Conservation (phyloP, 2,797 vertebrate species). For the Chelon labrosus region DNA sequence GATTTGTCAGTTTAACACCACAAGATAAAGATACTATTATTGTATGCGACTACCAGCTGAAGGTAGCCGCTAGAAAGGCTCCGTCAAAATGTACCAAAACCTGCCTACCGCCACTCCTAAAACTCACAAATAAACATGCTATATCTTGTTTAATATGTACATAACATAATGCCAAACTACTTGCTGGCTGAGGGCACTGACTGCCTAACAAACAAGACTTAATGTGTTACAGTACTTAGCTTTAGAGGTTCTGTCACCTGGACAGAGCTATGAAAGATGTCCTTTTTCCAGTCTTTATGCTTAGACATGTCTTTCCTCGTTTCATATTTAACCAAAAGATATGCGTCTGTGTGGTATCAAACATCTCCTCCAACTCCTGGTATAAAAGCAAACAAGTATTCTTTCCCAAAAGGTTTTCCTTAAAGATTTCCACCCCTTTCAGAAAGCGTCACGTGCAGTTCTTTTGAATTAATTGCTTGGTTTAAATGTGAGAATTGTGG, state of each 20-base stretch:
- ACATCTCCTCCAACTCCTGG: background rate
- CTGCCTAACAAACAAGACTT: background rate
- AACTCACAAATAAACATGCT: too few species aligned
- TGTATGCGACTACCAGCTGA: background rate
- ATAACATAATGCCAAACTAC: background rate
- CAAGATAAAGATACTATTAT: background rate
- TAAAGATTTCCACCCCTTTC: conserved; percentile 17
- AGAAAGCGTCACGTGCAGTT: conserved; percentile 19
- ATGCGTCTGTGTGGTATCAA: too few species aligned
- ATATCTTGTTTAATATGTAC: background rate
- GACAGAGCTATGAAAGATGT: background rate
- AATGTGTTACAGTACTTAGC: too few species aligned
- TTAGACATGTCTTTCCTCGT: background rate
- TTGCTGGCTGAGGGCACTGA: too few species aligned
- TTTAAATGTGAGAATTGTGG: conserved; percentile 51
- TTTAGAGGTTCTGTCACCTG: background rate
- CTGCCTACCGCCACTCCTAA: background rate
- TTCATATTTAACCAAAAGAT: background rate
- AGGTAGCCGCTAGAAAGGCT: background rate
- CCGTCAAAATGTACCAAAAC: background rate
- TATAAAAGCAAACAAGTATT: background rate
- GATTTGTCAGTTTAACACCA: too few species aligned
- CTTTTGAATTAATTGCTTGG: conserved; percentile 18
- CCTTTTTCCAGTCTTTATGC: background rate
- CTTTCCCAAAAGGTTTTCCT: conserved; percentile 14